phyloP scores from a whole-genome alignment of 2,797 vertebrate species.

The Tokudaia muenninki region DNA sequence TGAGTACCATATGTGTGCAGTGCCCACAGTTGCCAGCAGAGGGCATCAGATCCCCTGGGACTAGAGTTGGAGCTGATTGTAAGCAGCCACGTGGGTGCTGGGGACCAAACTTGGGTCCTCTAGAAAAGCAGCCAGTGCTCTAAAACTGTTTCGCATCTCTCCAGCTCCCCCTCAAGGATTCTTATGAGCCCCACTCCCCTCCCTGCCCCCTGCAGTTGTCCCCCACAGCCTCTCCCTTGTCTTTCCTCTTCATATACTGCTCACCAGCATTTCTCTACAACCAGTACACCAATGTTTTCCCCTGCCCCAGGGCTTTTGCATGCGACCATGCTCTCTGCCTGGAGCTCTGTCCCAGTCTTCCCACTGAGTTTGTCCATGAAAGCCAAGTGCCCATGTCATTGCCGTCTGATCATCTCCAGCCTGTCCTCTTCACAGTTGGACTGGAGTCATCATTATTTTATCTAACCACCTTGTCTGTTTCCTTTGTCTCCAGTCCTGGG shows the following conservation, averaged over 20 bases:
- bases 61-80: neutral
- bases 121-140: neutral
- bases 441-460: neutral
- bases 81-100: too few species aligned
- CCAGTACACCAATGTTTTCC: neutral
- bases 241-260: neutral
- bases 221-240: neutral
- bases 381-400: neutral
- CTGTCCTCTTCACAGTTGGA: neutral
- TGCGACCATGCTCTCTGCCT: neutral
- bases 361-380: neutral
- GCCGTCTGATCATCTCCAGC: neutral
- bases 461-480: neutral
- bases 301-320: constrained; percentile 19
- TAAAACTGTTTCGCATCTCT: neutral
- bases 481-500: neutral
- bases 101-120: neutral
- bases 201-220: neutral
- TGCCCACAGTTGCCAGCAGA: neutral
- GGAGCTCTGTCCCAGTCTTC: neutral
- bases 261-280: neutral
- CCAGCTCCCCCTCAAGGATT: neutral
- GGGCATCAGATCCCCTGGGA: neutral
- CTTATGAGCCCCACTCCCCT: neutral
- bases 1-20: neutral